Percentiles rank a stretch among this genome's conserved stretches.
Conservation (phyloP, 1,140 invertebrate genomes). For the Paracyclopina nana region DNA sequence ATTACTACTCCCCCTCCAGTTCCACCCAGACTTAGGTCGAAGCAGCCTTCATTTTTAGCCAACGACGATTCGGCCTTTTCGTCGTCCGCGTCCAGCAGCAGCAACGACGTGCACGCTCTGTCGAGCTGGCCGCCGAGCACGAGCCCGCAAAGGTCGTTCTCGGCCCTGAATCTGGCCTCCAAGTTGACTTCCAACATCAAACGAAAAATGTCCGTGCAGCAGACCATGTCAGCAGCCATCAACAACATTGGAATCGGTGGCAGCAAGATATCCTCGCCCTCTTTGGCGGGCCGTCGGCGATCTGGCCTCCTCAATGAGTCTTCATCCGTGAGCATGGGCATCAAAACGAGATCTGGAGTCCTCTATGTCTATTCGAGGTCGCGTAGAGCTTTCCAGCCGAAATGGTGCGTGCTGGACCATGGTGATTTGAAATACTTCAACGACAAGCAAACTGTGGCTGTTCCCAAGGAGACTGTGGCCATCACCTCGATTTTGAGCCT, state of each 20-base stretch:
- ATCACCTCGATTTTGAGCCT: neutral
- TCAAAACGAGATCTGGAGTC: neutral
- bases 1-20: too few species aligned
- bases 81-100: too few species aligned
- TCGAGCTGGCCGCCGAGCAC: too few species aligned
- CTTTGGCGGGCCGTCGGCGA: neutral
- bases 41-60: too few species aligned
- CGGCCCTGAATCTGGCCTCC: neutral
- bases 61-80: too few species aligned
- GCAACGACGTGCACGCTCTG: too few species aligned
- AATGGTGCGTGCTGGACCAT: conserved; percentile 9
- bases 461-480: conserved; percentile 1
- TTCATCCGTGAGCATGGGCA: neutral
- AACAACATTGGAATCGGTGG: too few species aligned
- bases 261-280: too few species aligned
- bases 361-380: neutral
- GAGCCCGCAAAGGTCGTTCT: neutral
- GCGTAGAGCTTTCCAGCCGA: neutral
- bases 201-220: conserved; percentile 2
- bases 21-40: too few species aligned
- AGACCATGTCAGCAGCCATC: too few species aligned
- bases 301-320: neutral
- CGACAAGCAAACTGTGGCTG: neutral
- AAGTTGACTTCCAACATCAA: neutral
- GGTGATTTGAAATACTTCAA: conserved; percentile 5